Conservation (phyloP, 2,888 invertebrate species). For the Doris montereyensis region DNA sequence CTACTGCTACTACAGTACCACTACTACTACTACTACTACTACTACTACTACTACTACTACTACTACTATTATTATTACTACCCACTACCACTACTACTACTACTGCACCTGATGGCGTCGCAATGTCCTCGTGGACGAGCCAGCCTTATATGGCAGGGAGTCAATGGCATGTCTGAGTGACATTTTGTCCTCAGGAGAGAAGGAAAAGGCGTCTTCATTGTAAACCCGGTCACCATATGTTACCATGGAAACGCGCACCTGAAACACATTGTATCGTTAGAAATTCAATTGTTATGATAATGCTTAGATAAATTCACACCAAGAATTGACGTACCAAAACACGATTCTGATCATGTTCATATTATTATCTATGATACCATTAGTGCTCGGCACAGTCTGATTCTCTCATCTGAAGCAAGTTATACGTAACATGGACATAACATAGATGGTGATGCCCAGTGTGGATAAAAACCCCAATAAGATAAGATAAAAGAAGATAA, state of each 20-base stretch:
- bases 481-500: no score
- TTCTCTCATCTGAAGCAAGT: no score
- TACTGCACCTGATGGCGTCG: conserved; percentile 30
- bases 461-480: no score
- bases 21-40: neutral
- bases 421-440: no score
- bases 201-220: conserved; percentile 34
- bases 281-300: no score
- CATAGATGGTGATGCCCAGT: no score
- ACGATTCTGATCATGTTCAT: no score
- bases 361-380: no score
- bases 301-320: no score
- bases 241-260: conserved; percentile 44
- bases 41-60: neutral
- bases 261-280: no score
- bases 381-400: no score
- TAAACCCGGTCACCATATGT: conserved; percentile 40
- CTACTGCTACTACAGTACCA: neutral
- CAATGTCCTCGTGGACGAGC: conserved; percentile 36
- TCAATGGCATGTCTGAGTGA: conserved; percentile 30
- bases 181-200: conserved; percentile 32
- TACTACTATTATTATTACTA: neutral
- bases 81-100: neutral
- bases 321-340: no score
- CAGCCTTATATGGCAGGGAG: conserved; percentile 23